These are phyloP conservation scores for Hippoglossus hippoglossus DNA, from an alignment of 2,797 vertebrate genomes.

Conservation along the genomic window DNA sequence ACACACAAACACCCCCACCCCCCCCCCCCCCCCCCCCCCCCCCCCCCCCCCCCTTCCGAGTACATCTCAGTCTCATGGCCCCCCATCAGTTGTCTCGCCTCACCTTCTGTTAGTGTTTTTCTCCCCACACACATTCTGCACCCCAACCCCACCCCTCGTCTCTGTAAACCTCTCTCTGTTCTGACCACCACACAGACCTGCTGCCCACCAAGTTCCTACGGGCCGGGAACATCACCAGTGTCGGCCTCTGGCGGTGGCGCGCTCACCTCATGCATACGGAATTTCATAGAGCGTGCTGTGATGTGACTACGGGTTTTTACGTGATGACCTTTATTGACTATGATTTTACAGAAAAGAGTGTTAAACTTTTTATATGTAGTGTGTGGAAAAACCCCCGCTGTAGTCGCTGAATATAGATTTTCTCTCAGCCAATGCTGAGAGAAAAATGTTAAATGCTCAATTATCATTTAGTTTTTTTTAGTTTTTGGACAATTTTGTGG, in stretches of 20 bases:
- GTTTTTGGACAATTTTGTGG: neutral
- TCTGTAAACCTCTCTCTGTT: slow-evolving; percentile 72
- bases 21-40: too few species aligned
- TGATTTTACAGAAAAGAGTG: neutral
- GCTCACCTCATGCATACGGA: neutral
- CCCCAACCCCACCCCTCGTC: slow-evolving; percentile 39
- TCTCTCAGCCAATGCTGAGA: too few species aligned
- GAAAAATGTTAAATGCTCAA: neutral
- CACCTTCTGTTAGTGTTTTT: slow-evolving; percentile 81
- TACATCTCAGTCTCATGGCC: slow-evolving; percentile 76
- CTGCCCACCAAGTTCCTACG: slow-evolving; percentile 66
- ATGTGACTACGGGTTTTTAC: neutral
- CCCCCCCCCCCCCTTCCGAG: slow-evolving; percentile 47
- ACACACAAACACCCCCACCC: too few species aligned
- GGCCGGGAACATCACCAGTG: slow-evolving; percentile 56
- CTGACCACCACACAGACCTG: slow-evolving; percentile 75
- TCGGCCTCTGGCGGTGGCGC: slow-evolving; percentile 69
- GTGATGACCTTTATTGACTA: neutral
- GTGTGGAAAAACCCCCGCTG: too few species aligned
- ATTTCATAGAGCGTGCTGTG: neutral
- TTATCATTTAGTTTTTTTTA: neutral
- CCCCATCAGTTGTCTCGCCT: slow-evolving; percentile 81
- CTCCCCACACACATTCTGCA: slow-evolving; percentile 77
- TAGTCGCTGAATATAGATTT: neutral
- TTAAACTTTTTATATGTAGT: neutral